phyloP scores from a whole-genome alignment of 2,888 invertebrate genomes.

The Apoda limacodes region DNA sequence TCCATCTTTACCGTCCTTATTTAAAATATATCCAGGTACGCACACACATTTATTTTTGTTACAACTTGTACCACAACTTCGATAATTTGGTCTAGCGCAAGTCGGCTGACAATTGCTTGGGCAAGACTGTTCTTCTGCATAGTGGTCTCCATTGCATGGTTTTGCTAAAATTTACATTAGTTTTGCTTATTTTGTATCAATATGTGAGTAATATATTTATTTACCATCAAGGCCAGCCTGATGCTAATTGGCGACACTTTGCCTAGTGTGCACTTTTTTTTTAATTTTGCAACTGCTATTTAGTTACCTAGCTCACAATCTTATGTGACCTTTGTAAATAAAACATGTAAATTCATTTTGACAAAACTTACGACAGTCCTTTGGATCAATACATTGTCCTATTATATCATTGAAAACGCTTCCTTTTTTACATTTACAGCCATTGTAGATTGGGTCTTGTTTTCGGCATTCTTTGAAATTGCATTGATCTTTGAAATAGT shows the following conservation, averaged over 20 bases:
- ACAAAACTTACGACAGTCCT: neutral
- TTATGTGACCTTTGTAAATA: too few relatives aligned
- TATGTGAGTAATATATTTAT: too few relatives aligned
- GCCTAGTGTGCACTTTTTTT: too few relatives aligned
- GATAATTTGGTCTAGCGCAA: constrained; percentile 16
- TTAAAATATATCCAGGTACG: constrained; percentile 20
- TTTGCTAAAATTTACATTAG: neutral
- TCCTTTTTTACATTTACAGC: neutral
- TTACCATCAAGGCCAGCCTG: too few relatives aligned
- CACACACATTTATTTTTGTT: constrained; percentile 16
- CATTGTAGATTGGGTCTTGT: neutral
- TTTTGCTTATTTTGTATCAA: too few relatives aligned
- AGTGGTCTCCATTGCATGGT: neutral
- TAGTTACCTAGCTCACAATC: too few relatives aligned
- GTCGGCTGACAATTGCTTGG: constrained; percentile 18
- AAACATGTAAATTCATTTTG: too few relatives aligned
- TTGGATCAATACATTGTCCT: neutral
- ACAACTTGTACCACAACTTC: neutral
- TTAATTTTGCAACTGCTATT: too few relatives aligned
- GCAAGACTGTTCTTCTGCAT: neutral
- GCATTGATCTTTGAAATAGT: neutral
- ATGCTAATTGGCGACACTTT: too few relatives aligned
- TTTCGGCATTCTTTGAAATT: too few relatives aligned
- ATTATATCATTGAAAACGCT: neutral
- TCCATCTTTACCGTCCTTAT: constrained; percentile 17